Evolutionary conservation across 2,113 vertebrate species (phyloP).

Genomic region (Pterocles burchelli): DNA sequence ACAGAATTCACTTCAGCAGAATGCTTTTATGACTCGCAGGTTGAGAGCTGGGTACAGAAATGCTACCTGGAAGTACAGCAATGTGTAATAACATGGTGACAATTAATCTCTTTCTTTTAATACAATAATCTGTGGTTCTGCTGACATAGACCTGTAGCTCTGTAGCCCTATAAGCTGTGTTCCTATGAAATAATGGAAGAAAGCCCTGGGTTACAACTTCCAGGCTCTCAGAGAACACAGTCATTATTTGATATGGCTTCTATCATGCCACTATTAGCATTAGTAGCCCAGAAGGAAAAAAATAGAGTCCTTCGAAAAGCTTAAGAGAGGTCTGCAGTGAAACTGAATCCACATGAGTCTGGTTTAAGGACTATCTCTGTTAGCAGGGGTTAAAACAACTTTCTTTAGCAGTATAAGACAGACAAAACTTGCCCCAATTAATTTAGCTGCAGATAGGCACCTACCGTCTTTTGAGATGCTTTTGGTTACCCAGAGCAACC

Average conservation of each 20-base stretch:
- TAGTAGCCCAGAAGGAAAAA: neutral
- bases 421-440: neutral
- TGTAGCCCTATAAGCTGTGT: neutral
- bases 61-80: neutral
- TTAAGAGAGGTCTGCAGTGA: neutral
- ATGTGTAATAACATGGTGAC: neutral
- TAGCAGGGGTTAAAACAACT: neutral
- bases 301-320: neutral
- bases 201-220: neutral
- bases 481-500: neutral
- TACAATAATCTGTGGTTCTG: neutral
- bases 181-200: neutral
- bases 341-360: neutral
- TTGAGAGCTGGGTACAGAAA: neutral
- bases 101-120: neutral
- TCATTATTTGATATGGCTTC: neutral
- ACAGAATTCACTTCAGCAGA: neutral
- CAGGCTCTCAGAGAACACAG: neutral
- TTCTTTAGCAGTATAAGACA: neutral
- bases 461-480: neutral
- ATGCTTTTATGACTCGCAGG: neutral
- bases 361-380: neutral
- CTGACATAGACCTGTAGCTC: neutral
- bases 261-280: neutral
- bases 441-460: neutral